A percentile compares a stretch with the other conserved stretches of the same genome.
Evolutionary conservation across 2,797 vertebrate species (phyloP).

Genomic region (Arnoldichthys spilopterus): DNA sequence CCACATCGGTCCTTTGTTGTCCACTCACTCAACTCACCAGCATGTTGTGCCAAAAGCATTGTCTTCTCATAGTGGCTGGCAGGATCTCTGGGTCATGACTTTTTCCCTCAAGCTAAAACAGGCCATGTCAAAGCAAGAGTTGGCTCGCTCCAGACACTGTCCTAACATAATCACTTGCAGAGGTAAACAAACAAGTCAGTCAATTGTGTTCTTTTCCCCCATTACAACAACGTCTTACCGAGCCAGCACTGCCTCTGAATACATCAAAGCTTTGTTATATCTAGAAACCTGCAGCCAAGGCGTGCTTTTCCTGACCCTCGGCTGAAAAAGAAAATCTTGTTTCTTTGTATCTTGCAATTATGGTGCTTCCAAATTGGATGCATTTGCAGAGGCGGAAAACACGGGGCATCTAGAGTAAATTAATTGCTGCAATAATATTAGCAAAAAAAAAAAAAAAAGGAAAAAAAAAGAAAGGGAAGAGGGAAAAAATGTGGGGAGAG

Average conservation of each 20-base stretch:
- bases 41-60: too few species aligned
- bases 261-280: slow-evolving; percentile 52
- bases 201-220: slow-evolving; percentile 56
- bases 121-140: not conserved
- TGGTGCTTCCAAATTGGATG: slow-evolving; percentile 64
- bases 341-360: slow-evolving; percentile 76
- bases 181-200: slow-evolving; percentile 64
- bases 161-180: slow-evolving; percentile 72
- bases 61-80: not conserved
- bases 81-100: slow-evolving; percentile 56
- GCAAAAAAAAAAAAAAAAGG: slow-evolving; percentile 48
- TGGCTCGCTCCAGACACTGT: slow-evolving; percentile 49
- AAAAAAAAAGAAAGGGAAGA: not conserved
- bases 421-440: slow-evolving; percentile 72
- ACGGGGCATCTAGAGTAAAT: slow-evolving; percentile 74
- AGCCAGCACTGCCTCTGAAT: slow-evolving; percentile 26
- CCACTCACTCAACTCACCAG: not conserved
- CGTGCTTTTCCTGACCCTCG: slow-evolving; percentile 61
- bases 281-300: slow-evolving; percentile 34
- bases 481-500: slow-evolving; percentile 52
- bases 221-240: slow-evolving; percentile 36
- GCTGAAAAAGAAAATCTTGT: slow-evolving; percentile 71
- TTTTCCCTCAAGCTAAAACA: slow-evolving; percentile 40
- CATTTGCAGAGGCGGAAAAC: slow-evolving; percentile 75
- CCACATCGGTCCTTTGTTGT: not conserved